A percentile compares a stretch with the other conserved stretches of the same genome.
Conservation (phyloP, 2,797 vertebrate species). For the Oreortyx pictus region DNA sequence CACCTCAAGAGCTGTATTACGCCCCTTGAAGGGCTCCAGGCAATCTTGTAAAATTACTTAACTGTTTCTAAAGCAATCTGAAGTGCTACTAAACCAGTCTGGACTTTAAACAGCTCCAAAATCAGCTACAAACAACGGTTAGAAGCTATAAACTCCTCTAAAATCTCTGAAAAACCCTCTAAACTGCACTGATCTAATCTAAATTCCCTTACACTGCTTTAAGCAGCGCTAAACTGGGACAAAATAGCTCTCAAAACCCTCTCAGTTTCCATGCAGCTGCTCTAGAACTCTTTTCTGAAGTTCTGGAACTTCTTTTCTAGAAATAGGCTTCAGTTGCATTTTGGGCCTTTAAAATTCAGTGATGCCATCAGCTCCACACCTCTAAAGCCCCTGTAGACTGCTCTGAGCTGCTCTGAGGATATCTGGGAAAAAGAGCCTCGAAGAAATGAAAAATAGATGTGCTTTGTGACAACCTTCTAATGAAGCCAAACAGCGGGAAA, state of each 20-base stretch:
- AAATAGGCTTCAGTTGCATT: not conserved
- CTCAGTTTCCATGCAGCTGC: not conserved
- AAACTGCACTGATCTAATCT: not conserved
- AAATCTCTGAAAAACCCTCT: not conserved
- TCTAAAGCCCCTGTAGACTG: rapidly evolving
- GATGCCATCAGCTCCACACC: not conserved
- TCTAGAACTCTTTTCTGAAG: not conserved
- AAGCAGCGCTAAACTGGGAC: not conserved
- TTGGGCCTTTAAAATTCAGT: not conserved
- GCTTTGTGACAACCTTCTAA: not conserved
- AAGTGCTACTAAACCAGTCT: not conserved
- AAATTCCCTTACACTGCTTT: not conserved
- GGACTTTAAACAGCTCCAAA: not conserved
- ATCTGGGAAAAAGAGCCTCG: not conserved
- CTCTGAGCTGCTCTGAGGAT: not conserved
- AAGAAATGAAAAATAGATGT: not conserved
- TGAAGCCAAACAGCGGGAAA: not conserved
- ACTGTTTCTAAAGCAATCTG: not conserved
- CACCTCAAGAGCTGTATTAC: not conserved
- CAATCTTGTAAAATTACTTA: not conserved
- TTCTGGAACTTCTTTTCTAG: not conserved
- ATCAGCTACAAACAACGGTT: not conserved
- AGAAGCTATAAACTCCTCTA: not conserved
- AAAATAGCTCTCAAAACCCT: not conserved
- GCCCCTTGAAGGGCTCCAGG: not conserved